These are phyloP conservation scores for Mormyrus iriodes DNA, from an alignment of 2,113 vertebrate genomes.

Conservation along the genomic window DNA sequence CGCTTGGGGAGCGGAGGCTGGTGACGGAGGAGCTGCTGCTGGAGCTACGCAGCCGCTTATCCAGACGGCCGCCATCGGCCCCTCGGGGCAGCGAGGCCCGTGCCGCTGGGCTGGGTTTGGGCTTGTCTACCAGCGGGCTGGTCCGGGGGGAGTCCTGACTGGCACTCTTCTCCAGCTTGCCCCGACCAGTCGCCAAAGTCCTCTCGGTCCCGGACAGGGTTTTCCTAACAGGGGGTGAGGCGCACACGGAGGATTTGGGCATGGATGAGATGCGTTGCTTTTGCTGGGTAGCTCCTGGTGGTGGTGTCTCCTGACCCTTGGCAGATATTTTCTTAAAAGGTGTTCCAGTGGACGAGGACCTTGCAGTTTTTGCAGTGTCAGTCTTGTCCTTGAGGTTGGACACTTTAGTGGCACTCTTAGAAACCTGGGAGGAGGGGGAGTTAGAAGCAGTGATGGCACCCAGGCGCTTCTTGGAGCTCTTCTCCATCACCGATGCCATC, in stretches of 20 bases:
- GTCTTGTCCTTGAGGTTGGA: slow-evolving; percentile 61
- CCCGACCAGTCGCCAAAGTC: slow-evolving; percentile 54
- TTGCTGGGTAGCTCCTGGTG: slow-evolving; percentile 51
- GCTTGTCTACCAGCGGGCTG: slow-evolving; percentile 70
- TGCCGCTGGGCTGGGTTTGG: neutral
- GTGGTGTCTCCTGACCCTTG: slow-evolving; percentile 46
- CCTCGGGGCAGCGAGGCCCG: slow-evolving; percentile 60
- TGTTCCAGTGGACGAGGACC: slow-evolving; percentile 52
- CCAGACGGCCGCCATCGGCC: slow-evolving; percentile 53
- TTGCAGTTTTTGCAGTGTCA: slow-evolving; percentile 61
- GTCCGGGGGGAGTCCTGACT: slow-evolving; percentile 77
- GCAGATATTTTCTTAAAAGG: slow-evolving; percentile 66
- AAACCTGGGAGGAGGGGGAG: slow-evolving; percentile 54
- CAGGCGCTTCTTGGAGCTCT: slow-evolving; percentile 68
- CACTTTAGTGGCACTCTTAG: slow-evolving; percentile 60
- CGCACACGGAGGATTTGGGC: slow-evolving; percentile 56
- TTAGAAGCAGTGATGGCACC: slow-evolving; percentile 63
- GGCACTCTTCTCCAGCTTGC: slow-evolving; percentile 71
- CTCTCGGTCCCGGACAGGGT: slow-evolving; percentile 51
- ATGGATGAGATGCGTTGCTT: slow-evolving; percentile 65
- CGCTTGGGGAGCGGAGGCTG: slow-evolving; percentile 77
- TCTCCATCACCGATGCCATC: slow-evolving; percentile 63
- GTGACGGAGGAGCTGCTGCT: slow-evolving; percentile 85
- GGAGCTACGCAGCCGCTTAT: slow-evolving; percentile 62
- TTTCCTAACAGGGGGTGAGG: slow-evolving; percentile 64